These are phyloP conservation scores for Hyperoodon ampullatus DNA, from an alignment of 2,113 vertebrate species.

Conservation along the genomic window DNA sequence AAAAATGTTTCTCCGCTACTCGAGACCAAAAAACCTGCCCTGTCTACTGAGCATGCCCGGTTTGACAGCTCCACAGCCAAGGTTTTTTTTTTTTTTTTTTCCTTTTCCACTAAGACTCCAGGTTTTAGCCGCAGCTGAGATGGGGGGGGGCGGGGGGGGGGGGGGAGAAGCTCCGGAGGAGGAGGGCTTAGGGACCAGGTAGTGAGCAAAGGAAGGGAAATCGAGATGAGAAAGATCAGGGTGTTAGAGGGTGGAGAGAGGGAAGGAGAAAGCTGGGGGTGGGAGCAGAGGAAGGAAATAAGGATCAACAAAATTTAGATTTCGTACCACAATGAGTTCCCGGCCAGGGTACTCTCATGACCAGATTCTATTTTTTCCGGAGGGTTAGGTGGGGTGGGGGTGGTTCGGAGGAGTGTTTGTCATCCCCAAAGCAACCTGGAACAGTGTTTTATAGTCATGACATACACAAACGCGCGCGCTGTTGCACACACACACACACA, in stretches of 20 bases:
- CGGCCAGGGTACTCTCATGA: background rate
- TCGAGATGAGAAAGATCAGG: conserved; percentile 28
- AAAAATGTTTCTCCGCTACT: conserved; percentile 81
- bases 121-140: conserved; percentile 79
- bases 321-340: conserved; percentile 19
- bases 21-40: conserved; percentile 79
- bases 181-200: conserved; percentile 62
- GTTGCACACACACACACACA: background rate
- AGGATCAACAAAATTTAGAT: conserved; percentile 48
- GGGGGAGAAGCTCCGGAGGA: background rate
- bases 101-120: conserved; percentile 71
- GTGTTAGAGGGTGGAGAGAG: conserved; percentile 12
- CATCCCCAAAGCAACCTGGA: conserved; percentile 49
- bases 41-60: conserved; percentile 82
- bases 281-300: background rate
- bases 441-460: conserved; percentile 50
- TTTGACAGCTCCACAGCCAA: conserved; percentile 77
- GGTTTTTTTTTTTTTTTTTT: conserved; percentile 43
- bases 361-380: background rate
- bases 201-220: conserved; percentile 26
- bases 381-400: background rate
- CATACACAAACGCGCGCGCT: background rate
- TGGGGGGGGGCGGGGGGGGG: background rate
- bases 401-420: background rate
- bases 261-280: conserved; percentile 25